Base-by-base conservation (phyloP, 2,888 invertebrate genomes). In the Scaptomyza flava region DNA sequence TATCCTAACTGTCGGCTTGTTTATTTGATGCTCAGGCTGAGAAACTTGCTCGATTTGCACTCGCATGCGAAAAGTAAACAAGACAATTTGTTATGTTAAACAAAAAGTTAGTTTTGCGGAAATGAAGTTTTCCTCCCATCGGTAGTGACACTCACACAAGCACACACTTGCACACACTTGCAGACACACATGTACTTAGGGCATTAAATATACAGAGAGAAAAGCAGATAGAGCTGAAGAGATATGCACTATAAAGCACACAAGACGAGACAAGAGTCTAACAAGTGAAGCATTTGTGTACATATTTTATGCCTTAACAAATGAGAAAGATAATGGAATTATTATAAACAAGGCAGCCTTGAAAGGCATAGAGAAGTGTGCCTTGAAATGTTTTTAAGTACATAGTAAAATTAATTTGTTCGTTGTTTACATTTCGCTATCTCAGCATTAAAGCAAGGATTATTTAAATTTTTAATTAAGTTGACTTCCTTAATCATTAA, bases 61-160 rank as follows among this genome's bases (percentile, higher is more conserved):
- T 76, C 62, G 53, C 67, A 83, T 78, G 58, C 74, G 56, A 72
- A 84, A 74, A 85, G 85, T 85, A 83, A 83, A 83, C 88, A 87
- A 87, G 78, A 85, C 88, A 87, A 83, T 83, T 83, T 85, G 83
- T 87, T 87, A 82, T 87, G 88, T 86, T 87, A 80, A 83, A 72
- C 88, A 82, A 83, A 83, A 87, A 83, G 86, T 83, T 87, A 80
- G 88, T 82, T 87, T 77, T 87, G 86, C 85, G 86, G 86, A 83
- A 87, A 83, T 87, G 77, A 87, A 85, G 83, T 85, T 87, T 83
- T 83, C 80, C 83, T 79, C 71, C 72, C 74, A 68, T 67, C 74
- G 77, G 63, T 64, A 75, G 77, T 75, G 78, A 81, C 84, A 84
- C 77, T 76, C 78, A 57, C 38, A 34, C 42, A 38, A 38, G 30